A percentile compares a stretch with the other conserved stretches of the same genome.
Evolutionary conservation across 2,888 invertebrate genomes (phyloP).

Genomic region (Tortricodes alternella): DNA sequence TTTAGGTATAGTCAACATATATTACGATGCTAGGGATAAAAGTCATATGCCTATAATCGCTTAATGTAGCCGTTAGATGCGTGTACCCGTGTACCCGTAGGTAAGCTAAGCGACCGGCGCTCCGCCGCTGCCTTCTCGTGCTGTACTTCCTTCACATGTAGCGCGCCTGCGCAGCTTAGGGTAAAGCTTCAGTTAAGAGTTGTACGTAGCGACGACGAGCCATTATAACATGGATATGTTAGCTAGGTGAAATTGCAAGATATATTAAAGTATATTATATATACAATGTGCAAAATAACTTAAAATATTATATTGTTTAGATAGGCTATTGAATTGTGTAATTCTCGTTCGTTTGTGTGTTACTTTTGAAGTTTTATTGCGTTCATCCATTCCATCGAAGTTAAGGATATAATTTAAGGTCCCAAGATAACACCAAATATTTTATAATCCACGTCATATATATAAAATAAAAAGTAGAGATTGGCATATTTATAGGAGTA

Average conservation of each 20-base stretch:
- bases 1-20: constrained; percentile 66
- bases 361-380: constrained; percentile 33
- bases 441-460: constrained; percentile 52
- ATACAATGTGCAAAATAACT: constrained; percentile 57
- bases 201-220: constrained; percentile 14
- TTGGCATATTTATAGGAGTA: constrained; percentile 43
- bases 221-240: constrained; percentile 60
- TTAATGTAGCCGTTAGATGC: no score
- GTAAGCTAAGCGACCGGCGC: constrained; percentile 36
- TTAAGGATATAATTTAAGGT: constrained; percentile 64
- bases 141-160: constrained; percentile 63
- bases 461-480: constrained; percentile 46
- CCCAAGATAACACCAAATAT: constrained; percentile 68
- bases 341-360: constrained; percentile 39
- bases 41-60: constrained; percentile 66
- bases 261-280: constrained; percentile 65
- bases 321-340: constrained; percentile 68
- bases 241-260: constrained; percentile 72
- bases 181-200: constrained; percentile 28
- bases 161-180: constrained; percentile 4
- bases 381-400: constrained; percentile 51
- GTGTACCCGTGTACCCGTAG: constrained; percentile 59
- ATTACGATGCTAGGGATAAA: constrained; percentile 55
- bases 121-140: constrained; percentile 61
- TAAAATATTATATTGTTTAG: constrained; percentile 57